phyloP scores from a whole-genome alignment of 2,113 vertebrate species.

The Saiga tatarica region DNA sequence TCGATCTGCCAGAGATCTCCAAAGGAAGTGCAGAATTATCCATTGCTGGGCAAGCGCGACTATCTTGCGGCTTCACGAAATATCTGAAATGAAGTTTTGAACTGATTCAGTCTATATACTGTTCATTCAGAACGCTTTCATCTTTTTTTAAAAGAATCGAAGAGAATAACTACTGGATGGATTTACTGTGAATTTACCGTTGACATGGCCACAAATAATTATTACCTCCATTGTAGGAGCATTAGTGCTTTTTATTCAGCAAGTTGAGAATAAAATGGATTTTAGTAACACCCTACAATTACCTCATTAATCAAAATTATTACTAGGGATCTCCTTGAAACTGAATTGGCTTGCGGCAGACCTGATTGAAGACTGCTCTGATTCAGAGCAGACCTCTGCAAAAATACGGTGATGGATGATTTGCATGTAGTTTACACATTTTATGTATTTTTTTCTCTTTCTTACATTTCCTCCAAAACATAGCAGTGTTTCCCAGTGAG shows the following conservation, averaged over 20 bases:
- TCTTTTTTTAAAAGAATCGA: background rate
- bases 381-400: background rate
- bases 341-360: background rate
- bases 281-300: constrained; percentile 28
- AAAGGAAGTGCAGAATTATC: background rate
- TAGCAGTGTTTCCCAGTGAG: background rate
- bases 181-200: background rate
- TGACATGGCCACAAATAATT: background rate
- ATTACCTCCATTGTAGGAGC: background rate
- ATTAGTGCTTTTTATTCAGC: constrained; percentile 14
- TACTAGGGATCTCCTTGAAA: background rate
- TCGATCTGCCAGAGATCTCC: background rate
- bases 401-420: background rate
- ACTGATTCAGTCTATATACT: background rate
- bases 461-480: background rate
- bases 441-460: background rate
- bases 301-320: constrained; percentile 39
- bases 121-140: background rate
- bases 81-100: background rate
- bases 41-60: background rate
- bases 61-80: background rate
- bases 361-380: background rate
- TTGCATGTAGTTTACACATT: background rate
- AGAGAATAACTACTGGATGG: background rate
- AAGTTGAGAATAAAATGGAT: constrained; percentile 29